These are phyloP conservation scores for Luffia ferchaultella DNA, from an alignment of 2,888 invertebrate species.

Conservation along the genomic window DNA sequence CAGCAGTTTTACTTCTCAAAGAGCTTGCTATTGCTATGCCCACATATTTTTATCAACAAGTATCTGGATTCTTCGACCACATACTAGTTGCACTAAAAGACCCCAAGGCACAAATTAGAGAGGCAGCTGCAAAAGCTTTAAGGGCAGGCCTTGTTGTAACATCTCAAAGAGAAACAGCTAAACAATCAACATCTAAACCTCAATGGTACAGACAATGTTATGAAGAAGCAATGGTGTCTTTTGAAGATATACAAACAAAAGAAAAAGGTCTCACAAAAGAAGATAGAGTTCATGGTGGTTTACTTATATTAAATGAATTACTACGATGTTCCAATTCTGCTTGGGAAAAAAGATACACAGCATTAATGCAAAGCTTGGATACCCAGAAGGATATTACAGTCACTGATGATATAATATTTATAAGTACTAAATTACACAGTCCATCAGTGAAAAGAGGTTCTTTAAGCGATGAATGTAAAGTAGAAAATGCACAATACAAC, in stretches of 20 bases:
- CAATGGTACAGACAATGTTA: constrained; percentile 95
- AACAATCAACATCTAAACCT: constrained; percentile 86
- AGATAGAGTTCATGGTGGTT: constrained; percentile 91
- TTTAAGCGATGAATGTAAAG: constrained; percentile 53
- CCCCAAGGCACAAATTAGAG: constrained; percentile 88
- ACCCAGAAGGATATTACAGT: constrained; percentile 51
- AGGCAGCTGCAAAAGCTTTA: constrained; percentile 94
- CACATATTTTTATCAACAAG: constrained; percentile 96
- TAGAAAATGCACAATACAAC: constrained; percentile 59
- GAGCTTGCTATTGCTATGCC: constrained; percentile 96
- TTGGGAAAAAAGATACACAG: constrained; percentile 84
- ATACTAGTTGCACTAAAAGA: constrained; percentile 93
- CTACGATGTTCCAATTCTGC: constrained; percentile 88
- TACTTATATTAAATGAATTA: constrained; percentile 93
- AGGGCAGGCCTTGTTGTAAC: constrained; percentile 94
- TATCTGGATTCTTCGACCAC: constrained; percentile 91
- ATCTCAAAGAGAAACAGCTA: constrained; percentile 94
- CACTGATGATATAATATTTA: constrained; percentile 64
- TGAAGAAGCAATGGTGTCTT: constrained; percentile 84
- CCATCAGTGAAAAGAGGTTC: constrained; percentile 64
- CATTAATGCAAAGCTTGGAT: constrained; percentile 70
- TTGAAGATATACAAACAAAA: constrained; percentile 71
- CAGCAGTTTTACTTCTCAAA: constrained; percentile 89
- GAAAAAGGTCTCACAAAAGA: constrained; percentile 86
- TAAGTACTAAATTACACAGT: constrained; percentile 67